Base-by-base conservation (phyloP, 2,113 vertebrate genomes). In the Beaufortia kweichowensis region DNA sequence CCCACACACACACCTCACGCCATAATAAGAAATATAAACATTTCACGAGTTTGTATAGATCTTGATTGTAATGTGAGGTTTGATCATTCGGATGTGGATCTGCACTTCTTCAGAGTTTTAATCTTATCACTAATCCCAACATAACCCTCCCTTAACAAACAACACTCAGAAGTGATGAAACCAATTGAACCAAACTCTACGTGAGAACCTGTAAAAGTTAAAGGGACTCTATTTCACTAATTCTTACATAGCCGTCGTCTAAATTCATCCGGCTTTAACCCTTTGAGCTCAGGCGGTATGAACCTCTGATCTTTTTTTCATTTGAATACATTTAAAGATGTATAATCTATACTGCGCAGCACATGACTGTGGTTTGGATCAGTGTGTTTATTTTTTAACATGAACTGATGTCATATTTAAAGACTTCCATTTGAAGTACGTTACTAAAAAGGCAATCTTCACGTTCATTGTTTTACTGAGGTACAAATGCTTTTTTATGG, bases 141-240 rank as follows among this genome's bases (percentile, higher is more conserved):
- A 91, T 94, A 95, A 95, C 91, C 81, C 91, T 85, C 86, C 70
- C 88, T 91, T 92, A 93, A 94, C 87, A 81, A 87, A 87, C 82
- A 85, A 85, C 89, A 82, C 73, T 75, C 14, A 82, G 71, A 86
- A 88, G 87, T 85, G 19, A 21, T 50, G 33, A 64, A 64, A 24
- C 73, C 69, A 68, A 77, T 46, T n/a, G 39, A 43, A 80, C 67
- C 67, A 79, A 83, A 33, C 73, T 75, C 14, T n/a, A n/a, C n/a
- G n/a, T n/a, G n/a, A n/a, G n/a, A 82, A 87, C 88, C 9, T 90
- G 85, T 91, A 92, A 91, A 92, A 91, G 93, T 94, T 94, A 94
- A 95, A 95, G 94, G 93, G 94, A 94, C 92, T 91, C 79, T 87
- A 79, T 64, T 29, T 67, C 26, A 77, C 50, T 21, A 3, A 50